Percentiles rank a stretch among this genome's conserved stretches.
These are phyloP conservation scores for Agonopterix arenella DNA, from an alignment of 2,888 invertebrate species.

Conservation along the genomic window DNA sequence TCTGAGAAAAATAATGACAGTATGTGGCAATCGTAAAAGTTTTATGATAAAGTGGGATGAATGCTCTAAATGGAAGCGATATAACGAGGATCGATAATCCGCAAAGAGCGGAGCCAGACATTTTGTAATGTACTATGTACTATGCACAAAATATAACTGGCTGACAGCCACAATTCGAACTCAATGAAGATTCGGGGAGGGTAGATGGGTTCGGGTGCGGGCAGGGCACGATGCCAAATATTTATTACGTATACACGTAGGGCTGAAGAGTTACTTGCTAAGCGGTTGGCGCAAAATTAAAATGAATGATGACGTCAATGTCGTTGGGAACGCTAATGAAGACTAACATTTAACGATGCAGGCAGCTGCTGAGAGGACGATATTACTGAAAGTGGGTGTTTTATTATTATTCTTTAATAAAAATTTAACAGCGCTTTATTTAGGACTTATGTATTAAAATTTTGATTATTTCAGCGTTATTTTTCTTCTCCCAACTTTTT, in stretches of 20 bases:
- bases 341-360: neutral
- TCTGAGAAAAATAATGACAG: too few species aligned
- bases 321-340: slow-evolving; percentile 1
- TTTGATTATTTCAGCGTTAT: too few species aligned
- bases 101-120: slow-evolving; percentile 20
- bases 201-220: too few species aligned
- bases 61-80: slow-evolving; percentile 10
- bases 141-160: slow-evolving; percentile 52
- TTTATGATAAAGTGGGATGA: slow-evolving; percentile 12
- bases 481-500: too few species aligned
- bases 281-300: slow-evolving; percentile 31
- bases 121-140: slow-evolving; percentile 26
- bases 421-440: too few species aligned
- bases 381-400: too few species aligned
- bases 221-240: slow-evolving; percentile 55
- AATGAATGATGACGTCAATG: slow-evolving; percentile 19
- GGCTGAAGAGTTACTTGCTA: slow-evolving; percentile 52
- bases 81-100: slow-evolving; percentile 28
- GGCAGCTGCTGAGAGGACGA: too few species aligned
- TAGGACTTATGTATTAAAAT: too few species aligned
- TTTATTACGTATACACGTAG: slow-evolving; percentile 36
- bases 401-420: too few species aligned
- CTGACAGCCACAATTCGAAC: slow-evolving; percentile 46
- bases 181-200: slow-evolving; percentile 37
- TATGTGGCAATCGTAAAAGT: slow-evolving; percentile 13